phyloP scores from a whole-genome alignment of 2,888 invertebrate genomes.

The Microctonus aethiopoides region DNA sequence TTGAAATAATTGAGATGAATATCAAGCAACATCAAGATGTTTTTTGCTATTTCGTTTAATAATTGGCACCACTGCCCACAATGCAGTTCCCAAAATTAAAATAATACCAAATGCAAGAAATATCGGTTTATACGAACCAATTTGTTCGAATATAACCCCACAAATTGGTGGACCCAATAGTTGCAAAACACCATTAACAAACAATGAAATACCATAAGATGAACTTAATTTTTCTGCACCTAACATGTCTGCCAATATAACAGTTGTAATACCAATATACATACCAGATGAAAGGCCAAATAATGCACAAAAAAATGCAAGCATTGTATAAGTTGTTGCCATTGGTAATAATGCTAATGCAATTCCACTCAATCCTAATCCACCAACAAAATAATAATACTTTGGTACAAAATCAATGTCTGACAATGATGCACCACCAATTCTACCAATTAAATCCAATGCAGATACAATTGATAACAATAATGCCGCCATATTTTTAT shows the following conservation, averaged over 20 bases:
- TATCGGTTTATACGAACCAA: constrained; percentile 77
- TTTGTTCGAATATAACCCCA: constrained; percentile 76
- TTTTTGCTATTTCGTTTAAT: constrained; percentile 69
- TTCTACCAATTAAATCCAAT: constrained; percentile 83
- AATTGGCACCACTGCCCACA: constrained; percentile 82
- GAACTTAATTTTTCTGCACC: constrained; percentile 85
- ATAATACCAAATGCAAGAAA: constrained; percentile 81
- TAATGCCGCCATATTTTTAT: constrained; percentile 79
- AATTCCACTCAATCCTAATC: constrained; percentile 81
- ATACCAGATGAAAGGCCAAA: constrained; percentile 87
- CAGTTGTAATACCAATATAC: constrained; percentile 88
- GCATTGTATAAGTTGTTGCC: constrained; percentile 73
- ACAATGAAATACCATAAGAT: constrained; percentile 86
- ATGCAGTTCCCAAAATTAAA: constrained; percentile 76
- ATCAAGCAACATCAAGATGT: constrained; percentile 51
- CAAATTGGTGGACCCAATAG: constrained; percentile 84
- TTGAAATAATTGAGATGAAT: constrained; percentile 21
- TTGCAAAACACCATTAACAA: constrained; percentile 86
- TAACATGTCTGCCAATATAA: constrained; percentile 87
- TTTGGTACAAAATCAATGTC: constrained; percentile 82
- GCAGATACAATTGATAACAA: constrained; percentile 85
- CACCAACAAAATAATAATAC: constrained; percentile 84
- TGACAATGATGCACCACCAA: constrained; percentile 86
- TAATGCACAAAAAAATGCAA: constrained; percentile 78
- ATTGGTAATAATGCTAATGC: constrained; percentile 79